Evolutionary conservation across 2,113 vertebrate species (phyloP).

Genomic region (Catharus minimus): DNA sequence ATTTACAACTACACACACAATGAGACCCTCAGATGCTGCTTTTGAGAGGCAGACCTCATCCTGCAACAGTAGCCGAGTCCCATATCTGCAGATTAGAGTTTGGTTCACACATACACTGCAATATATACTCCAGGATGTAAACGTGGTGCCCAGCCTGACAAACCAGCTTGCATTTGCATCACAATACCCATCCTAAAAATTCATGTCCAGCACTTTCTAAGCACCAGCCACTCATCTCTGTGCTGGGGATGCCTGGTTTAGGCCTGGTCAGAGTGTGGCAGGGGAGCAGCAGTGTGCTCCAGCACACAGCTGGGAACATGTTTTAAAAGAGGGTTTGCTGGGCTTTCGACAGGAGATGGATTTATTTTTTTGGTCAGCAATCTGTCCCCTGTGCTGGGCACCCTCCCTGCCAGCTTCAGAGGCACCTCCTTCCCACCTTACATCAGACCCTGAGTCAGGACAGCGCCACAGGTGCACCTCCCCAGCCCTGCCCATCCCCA

Average conservation of each 20-base stretch:
- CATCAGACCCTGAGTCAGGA: not conserved
- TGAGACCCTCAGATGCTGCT: not conserved
- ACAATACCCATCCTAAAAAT: not conserved
- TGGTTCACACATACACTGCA: fast-evolving
- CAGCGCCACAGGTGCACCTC: fast-evolving
- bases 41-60: not conserved
- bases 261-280: not conserved
- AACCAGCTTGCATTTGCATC: not conserved
- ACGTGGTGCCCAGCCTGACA: not conserved
- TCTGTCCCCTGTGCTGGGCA: not conserved
- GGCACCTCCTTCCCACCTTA: not conserved
- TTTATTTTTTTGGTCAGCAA: not conserved
- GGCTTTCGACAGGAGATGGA: not conserved
- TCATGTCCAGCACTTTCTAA: not conserved
- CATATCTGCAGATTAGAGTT: fast-evolving
- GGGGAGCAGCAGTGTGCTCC: not conserved
- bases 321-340: not conserved
- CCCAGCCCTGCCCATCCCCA: not conserved
- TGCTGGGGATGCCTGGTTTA: not conserved
- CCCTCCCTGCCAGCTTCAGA: not conserved
- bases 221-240: fast-evolving
- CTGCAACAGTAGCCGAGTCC: not conserved
- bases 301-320: not conserved
- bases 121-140: not conserved
- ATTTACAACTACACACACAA: not conserved